phyloP scores from a whole-genome alignment of 2,888 invertebrate genomes.

The Conistra vaccinii region DNA sequence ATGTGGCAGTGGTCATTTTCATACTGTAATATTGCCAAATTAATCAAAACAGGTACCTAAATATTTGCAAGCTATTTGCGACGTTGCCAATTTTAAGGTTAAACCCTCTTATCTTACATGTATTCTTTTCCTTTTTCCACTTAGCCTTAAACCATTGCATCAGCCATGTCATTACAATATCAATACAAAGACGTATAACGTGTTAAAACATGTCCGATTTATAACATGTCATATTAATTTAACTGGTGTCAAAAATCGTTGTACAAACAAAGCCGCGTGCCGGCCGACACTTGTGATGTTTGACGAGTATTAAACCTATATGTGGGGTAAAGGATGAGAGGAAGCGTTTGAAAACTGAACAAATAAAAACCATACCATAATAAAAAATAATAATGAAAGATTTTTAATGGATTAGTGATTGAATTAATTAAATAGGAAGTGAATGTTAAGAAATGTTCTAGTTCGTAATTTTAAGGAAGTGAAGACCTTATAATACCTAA shows the following conservation, averaged over 20 bases:
- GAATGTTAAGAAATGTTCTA: not conserved
- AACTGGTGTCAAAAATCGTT: conserved; percentile 65
- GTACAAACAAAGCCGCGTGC: conserved; percentile 66
- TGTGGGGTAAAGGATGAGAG: not conserved
- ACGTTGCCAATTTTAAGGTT: too few relatives aligned
- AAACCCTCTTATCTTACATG: too few relatives aligned
- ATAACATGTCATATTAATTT: conserved; percentile 58
- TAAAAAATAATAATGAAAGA: not conserved
- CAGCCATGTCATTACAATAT: conserved; percentile 2
- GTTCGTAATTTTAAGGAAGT: too few relatives aligned
- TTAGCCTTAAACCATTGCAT: not conserved
- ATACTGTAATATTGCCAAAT: too few relatives aligned
- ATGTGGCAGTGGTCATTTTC: too few relatives aligned
- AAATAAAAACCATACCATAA: not conserved
- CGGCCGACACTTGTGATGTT: conserved; percentile 57
- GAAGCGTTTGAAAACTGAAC: conserved; percentile 19
- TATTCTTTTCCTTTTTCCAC: not conserved
- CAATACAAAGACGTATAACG: conserved; percentile 25
- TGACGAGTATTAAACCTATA: conserved; percentile 60
- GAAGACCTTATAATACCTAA: too few relatives aligned
- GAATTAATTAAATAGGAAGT: not conserved
- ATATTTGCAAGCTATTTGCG: too few relatives aligned
- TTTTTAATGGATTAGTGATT: not conserved
- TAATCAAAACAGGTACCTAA: too few relatives aligned
- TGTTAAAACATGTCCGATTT: conserved; percentile 33